These are phyloP conservation scores for Willisornis vidua DNA, from an alignment of 2,113 vertebrate species.

Conservation along the genomic window DNA sequence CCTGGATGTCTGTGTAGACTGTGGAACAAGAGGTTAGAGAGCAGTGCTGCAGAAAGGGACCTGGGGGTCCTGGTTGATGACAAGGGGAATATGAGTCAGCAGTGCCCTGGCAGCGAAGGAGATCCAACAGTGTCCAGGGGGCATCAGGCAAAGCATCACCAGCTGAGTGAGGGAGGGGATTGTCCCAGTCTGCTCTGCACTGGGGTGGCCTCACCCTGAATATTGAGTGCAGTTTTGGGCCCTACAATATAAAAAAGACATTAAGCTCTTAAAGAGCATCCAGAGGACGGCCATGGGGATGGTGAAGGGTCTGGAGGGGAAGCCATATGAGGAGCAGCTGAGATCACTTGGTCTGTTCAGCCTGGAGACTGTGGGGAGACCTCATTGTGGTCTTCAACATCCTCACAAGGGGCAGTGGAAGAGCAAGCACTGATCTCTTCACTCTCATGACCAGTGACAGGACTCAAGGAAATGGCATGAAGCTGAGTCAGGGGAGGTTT, in stretches of 20 bases:
- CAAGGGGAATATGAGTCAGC: background rate
- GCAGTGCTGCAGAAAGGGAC: accelerated
- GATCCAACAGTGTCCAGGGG: accelerated
- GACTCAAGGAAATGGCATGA: background rate
- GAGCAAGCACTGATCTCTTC: background rate
- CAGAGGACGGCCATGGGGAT: accelerated
- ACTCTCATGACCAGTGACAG: accelerated
- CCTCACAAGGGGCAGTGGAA: accelerated
- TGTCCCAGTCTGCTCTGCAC: background rate
- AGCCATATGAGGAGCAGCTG: accelerated
- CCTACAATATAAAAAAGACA: background rate
- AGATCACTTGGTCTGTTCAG: background rate
- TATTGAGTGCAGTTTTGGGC: background rate
- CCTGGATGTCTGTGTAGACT: background rate
- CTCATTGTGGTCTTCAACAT: background rate
- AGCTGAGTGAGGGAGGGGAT: background rate
- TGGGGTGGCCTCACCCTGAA: background rate
- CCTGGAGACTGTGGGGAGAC: background rate
- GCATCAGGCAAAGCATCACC: accelerated
- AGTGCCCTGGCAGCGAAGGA: background rate
- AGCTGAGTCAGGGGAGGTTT: background rate
- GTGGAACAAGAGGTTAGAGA: background rate
- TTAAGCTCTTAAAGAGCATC: background rate
- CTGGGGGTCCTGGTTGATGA: accelerated
- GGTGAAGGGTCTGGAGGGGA: background rate